Percentiles rank a stretch among this genome's conserved stretches.
Conservation (phyloP, 2,113 vertebrate species). For the Drymodes brunneopygia region DNA sequence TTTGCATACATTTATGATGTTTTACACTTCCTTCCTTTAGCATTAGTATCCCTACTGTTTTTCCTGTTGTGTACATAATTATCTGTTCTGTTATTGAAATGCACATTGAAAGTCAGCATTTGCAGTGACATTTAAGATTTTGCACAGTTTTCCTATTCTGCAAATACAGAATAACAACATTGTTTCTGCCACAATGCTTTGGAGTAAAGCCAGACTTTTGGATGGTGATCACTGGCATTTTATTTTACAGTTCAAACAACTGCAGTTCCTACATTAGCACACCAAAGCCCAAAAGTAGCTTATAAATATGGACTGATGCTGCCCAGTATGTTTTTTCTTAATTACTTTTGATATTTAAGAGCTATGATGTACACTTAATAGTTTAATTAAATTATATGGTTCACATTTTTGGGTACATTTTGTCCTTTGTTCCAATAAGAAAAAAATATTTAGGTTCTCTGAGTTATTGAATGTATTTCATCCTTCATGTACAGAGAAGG, state of each 20-base stretch:
- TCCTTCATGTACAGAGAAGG: background rate
- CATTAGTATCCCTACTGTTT: background rate
- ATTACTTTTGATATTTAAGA: background rate
- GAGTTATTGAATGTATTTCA: background rate
- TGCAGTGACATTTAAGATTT: background rate
- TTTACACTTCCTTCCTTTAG: background rate
- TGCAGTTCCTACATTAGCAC: background rate
- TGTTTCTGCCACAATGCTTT: background rate
- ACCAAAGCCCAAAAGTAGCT: background rate
- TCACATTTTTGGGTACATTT: background rate
- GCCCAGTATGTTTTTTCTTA: background rate
- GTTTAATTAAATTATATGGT: background rate
- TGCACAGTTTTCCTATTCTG: background rate
- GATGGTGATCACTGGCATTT: background rate
- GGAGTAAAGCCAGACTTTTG: background rate
- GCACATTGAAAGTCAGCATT: background rate
- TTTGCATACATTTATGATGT: background rate
- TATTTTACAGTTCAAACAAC: background rate
- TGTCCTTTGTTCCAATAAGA: background rate
- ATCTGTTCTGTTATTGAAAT: background rate
- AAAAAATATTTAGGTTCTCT: background rate
- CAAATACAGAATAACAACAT: background rate
- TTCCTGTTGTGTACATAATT: background rate
- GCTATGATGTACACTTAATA: background rate
- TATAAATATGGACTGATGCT: background rate